Base-by-base conservation (phyloP, 2,797 vertebrate species). In the Squalus acanthias region DNA sequence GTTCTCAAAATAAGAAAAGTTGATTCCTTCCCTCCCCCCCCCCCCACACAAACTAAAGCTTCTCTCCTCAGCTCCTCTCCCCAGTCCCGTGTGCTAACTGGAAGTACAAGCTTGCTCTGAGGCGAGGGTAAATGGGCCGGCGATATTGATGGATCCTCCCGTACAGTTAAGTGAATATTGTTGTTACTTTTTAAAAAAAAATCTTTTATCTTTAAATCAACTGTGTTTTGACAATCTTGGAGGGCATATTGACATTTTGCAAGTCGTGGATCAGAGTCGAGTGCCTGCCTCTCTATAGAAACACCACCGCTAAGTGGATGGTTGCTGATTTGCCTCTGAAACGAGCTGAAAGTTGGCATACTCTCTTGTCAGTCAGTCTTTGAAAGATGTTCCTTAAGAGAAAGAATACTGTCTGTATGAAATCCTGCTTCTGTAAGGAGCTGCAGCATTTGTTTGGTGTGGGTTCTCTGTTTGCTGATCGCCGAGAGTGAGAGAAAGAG, bases 161-260 rank as follows among this genome's bases (percentile, higher is more conserved):
- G 0, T 60, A n/a, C 94, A 74, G 94, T 95, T 72, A 33, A 95
- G 94, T 95, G 94, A 95, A 53, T 13, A 39, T 24, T 93, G 69
- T 46, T 67, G 33, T 9, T 39, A 22, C 6, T 20, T 65, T 67
- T 17, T 39, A 39, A 39, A 39, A 39, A 39, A 39, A 39, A 39
- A 39, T 39, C 39, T 39, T 13, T 57, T 33, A 60, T 89, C 53
- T 91, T 33, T 91, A 63, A 60, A 33, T 29, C 53, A 33, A 33
- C 12, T 6, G 26, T 91, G 57, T 91, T 91, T 60, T 91, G 26
- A 67, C 89, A 92, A 22, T 92, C 29, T 92, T 67, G 89, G 46
- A 65, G 89, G 89, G 39, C 60, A 0, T 67, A n/a, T 39, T 92
- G 5, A n/a, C 89, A 65, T 65, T 92, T 67, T 92, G 33, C 63